These are phyloP conservation scores for Phrixothrix hirtus DNA, from an alignment of 2,888 invertebrate genomes.

Conservation along the genomic window DNA sequence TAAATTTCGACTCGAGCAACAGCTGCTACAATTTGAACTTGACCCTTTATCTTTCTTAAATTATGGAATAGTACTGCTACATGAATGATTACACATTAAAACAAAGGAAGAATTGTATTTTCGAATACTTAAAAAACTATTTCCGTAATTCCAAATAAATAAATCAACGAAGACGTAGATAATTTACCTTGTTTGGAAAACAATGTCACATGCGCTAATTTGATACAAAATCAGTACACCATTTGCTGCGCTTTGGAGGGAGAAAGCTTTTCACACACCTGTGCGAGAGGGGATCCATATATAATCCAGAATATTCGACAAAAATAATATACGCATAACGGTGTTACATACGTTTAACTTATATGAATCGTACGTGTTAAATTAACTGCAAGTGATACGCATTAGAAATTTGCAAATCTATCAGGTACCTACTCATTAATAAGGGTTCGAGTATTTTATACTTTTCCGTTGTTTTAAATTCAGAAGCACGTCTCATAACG, in stretches of 20 bases:
- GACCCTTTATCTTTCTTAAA: constrained; percentile 26
- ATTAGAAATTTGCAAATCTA: constrained; percentile 12
- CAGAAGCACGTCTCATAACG: constrained; percentile 25
- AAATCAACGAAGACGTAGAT: background rate
- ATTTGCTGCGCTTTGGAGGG: constrained; percentile 34
- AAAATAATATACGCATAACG: constrained; percentile 35
- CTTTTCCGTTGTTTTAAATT: constrained; percentile 29
- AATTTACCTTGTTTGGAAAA: constrained; percentile 16
- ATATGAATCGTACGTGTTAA: constrained; percentile 21
- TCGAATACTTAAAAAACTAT: too few relatives aligned
- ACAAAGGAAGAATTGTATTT: too few relatives aligned
- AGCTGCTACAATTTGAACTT: constrained; percentile 22
- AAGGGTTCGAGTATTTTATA: constrained; percentile 21
- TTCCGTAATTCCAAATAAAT: too few relatives aligned
- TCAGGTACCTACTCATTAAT: constrained; percentile 15
- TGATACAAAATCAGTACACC: constrained; percentile 32
- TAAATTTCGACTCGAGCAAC: constrained; percentile 13
- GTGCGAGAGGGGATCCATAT: constrained; percentile 35
- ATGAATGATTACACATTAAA: too few relatives aligned
- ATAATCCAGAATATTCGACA: constrained; percentile 36
- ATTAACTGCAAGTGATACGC: constrained; percentile 11
- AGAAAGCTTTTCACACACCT: constrained; percentile 33
- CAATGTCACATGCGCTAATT: constrained; percentile 36
- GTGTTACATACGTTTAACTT: constrained; percentile 28
- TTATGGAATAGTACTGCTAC: constrained; percentile 28